These are phyloP conservation scores for Ferdinandea cuprea DNA, from an alignment of 2,888 invertebrate species.

Conservation along the genomic window DNA sequence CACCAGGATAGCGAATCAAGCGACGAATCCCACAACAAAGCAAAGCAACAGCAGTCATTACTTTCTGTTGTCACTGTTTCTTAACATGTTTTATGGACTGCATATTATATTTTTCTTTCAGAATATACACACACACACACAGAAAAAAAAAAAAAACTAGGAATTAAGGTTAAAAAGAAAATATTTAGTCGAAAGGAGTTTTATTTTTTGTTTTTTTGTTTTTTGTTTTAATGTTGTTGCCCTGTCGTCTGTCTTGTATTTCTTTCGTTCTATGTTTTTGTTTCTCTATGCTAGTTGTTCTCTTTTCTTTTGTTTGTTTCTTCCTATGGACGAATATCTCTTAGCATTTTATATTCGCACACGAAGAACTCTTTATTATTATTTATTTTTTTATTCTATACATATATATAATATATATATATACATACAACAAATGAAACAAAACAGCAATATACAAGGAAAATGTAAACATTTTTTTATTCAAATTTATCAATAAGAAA, in stretches of 20 bases:
- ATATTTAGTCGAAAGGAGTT: slow-evolving; percentile 43
- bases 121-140: slow-evolving; percentile 44
- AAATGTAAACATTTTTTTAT: slow-evolving; percentile 51
- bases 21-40: slow-evolving; percentile 3
- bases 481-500: slow-evolving; percentile 39
- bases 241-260: slow-evolving; percentile 42
- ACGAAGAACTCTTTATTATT: slow-evolving; percentile 58
- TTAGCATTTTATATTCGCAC: slow-evolving; percentile 53
- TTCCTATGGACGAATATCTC: slow-evolving; percentile 49
- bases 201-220: too few species aligned
- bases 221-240: slow-evolving; percentile 45
- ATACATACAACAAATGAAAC: slow-evolving; percentile 14
- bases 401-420: slow-evolving; percentile 25
- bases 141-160: slow-evolving; percentile 40
- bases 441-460: slow-evolving; percentile 51
- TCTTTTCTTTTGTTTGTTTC: slow-evolving; percentile 19
- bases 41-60: slow-evolving; percentile 15
- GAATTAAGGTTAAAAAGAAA: slow-evolving; percentile 45
- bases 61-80: slow-evolving; percentile 20
- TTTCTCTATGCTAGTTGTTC: slow-evolving; percentile 18
- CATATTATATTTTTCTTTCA: slow-evolving; percentile 49
- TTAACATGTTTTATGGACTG: slow-evolving; percentile 52
- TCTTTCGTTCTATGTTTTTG: slow-evolving; percentile 55
- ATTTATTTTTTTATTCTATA: slow-evolving; percentile 61
- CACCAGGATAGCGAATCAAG: slow-evolving; percentile 51